A percentile compares a stretch with the other conserved stretches of the same genome.
Evolutionary conservation across 2,888 invertebrate species (phyloP).

Genomic region (Itoplectis maculator): DNA sequence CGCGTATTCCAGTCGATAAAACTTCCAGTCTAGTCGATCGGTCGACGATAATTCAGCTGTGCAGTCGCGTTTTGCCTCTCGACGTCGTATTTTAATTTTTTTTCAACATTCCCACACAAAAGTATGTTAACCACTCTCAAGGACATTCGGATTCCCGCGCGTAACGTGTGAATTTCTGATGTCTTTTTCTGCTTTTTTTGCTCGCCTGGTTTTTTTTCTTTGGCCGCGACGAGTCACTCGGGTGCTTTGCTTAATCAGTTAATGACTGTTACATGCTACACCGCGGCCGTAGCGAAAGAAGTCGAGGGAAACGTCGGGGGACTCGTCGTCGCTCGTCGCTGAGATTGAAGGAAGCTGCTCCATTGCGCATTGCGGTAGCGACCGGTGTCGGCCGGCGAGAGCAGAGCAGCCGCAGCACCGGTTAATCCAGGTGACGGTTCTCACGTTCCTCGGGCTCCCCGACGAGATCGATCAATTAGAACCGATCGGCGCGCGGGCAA

Average conservation of each 20-base stretch:
- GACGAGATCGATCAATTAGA: constrained; percentile 67
- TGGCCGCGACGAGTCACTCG: not conserved
- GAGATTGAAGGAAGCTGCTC: constrained; percentile 3
- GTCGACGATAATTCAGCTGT: not conserved
- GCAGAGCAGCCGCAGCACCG: constrained; percentile 52
- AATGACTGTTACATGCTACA: constrained; percentile 16
- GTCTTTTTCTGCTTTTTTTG: not conserved
- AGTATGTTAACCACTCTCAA: constrained; percentile 3
- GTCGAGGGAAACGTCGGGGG: constrained; percentile 8
- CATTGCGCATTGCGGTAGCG: constrained; percentile 11
- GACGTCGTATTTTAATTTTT: too few species aligned
- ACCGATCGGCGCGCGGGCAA: constrained; percentile 64
- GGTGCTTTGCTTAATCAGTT: constrained; percentile 15
- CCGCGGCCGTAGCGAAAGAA: not conserved
- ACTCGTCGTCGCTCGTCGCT: not conserved
- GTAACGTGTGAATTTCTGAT: constrained; percentile 12
- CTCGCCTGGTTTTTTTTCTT: not conserved
- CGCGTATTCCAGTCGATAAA: too few species aligned
- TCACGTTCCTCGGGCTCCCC: constrained; percentile 58
- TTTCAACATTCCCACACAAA: not conserved
- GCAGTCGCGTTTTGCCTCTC: not conserved
- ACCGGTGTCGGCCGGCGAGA: constrained; percentile 19
- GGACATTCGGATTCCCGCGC: not conserved
- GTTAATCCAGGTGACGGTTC: constrained; percentile 66
- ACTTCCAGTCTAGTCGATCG: too few species aligned